Evolutionary conservation across 2,797 vertebrate genomes (phyloP).

Genomic region (Meriones psammophilus): DNA sequence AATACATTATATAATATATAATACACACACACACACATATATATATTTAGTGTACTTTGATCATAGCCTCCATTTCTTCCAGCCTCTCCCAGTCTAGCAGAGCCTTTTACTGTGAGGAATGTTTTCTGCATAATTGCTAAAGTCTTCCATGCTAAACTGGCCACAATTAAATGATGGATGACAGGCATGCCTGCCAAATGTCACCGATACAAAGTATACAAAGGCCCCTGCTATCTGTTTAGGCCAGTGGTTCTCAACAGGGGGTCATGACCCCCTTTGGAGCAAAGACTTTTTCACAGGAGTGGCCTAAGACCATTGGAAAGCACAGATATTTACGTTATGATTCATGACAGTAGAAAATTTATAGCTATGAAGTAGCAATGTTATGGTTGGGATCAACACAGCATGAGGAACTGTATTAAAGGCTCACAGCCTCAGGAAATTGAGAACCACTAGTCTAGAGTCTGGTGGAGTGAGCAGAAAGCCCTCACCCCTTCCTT

Average conservation of each 20-base stretch:
- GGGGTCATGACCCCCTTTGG: neutral
- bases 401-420: neutral
- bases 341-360: neutral
- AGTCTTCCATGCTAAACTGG: neutral
- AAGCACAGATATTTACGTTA: neutral
- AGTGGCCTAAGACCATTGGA: neutral
- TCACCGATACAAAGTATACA: neutral
- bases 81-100: neutral
- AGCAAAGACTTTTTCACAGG: neutral
- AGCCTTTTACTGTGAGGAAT: neutral
- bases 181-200: neutral
- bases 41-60: neutral
- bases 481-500: neutral
- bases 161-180: neutral
- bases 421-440: neutral
- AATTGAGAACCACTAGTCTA: neutral
- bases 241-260: neutral
- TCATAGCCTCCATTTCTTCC: no score
- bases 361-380: neutral
- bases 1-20: no score
- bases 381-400: neutral
- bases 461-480: neutral
- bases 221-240: neutral
- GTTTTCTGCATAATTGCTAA: neutral
- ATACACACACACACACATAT: no score